Evolutionary conservation across 2,113 vertebrate genomes (phyloP).

Genomic region (Halichoerus grypus): DNA sequence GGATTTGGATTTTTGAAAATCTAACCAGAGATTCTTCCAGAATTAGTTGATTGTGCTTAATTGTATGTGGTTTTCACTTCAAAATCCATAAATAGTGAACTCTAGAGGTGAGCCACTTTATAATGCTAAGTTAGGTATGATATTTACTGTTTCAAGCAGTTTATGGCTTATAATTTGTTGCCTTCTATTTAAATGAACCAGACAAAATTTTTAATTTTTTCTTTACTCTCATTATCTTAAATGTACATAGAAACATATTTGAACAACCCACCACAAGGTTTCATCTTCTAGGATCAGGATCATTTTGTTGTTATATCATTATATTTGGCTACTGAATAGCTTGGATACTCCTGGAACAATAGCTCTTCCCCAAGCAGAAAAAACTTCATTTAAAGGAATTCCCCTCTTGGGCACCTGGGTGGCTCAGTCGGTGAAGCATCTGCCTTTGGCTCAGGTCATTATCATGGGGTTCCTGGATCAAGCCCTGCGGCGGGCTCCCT

Average conservation of each 20-base stretch:
- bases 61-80: neutral
- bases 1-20: neutral
- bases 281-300: neutral
- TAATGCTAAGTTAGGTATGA: neutral
- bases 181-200: conserved; percentile 11
- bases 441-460: neutral
- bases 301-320: conserved; percentile 41
- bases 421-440: neutral
- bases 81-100: neutral
- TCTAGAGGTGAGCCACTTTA: neutral
- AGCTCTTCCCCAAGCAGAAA: neutral
- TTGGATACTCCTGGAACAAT: neutral
- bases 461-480: neutral
- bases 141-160: neutral
- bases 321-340: neutral
- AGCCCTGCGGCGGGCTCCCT: no score
- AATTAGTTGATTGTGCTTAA: conserved; percentile 4
- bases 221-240: neutral
- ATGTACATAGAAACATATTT: neutral
- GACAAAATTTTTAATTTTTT: neutral
- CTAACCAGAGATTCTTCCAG: neutral
- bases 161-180: conserved; percentile 14
- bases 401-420: neutral
- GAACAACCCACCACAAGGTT: neutral
- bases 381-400: conserved; percentile 11